These are phyloP conservation scores for Noctua janthina DNA, from an alignment of 2,888 invertebrate species.

Conservation along the genomic window DNA sequence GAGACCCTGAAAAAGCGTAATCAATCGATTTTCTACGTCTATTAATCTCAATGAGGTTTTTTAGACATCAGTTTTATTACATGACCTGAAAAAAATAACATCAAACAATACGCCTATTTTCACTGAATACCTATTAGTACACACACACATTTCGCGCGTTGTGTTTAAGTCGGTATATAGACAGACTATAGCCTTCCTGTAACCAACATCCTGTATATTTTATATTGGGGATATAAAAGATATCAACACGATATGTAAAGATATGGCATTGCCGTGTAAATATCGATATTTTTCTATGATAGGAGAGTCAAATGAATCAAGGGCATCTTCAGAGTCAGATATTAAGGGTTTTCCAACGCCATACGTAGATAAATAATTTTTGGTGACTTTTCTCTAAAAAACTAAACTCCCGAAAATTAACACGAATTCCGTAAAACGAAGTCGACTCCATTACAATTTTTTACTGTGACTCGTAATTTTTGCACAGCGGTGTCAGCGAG, in stretches of 20 bases:
- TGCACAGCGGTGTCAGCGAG: too few species aligned
- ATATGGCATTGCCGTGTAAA: conserved; percentile 37
- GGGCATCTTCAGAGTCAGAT: conserved; percentile 16
- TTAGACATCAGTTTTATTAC: not conserved
- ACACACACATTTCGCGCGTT: not conserved
- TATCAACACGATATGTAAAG: conserved; percentile 41
- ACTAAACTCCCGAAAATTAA: too few species aligned
- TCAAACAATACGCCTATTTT: not conserved
- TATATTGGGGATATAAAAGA: conserved; percentile 24
- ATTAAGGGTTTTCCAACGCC: not conserved
- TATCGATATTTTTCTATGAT: conserved; percentile 41
- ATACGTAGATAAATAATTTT: not conserved
- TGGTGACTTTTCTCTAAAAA: too few species aligned
- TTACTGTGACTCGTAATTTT: too few species aligned
- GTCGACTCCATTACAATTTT: too few species aligned
- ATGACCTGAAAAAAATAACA: not conserved
- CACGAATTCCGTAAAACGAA: too few species aligned
- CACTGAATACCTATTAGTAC: not conserved
- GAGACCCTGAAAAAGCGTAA: conserved; percentile 21
- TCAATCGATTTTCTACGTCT: conserved; percentile 1
- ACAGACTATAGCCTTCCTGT: not conserved
- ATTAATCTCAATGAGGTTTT: not conserved
- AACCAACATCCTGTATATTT: conserved; percentile 24
- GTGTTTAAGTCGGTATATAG: not conserved
- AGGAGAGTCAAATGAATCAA: conserved; percentile 34